These are phyloP conservation scores for Drosophila eohydei DNA, from an alignment of 2,888 invertebrate species.

Conservation along the genomic window DNA sequence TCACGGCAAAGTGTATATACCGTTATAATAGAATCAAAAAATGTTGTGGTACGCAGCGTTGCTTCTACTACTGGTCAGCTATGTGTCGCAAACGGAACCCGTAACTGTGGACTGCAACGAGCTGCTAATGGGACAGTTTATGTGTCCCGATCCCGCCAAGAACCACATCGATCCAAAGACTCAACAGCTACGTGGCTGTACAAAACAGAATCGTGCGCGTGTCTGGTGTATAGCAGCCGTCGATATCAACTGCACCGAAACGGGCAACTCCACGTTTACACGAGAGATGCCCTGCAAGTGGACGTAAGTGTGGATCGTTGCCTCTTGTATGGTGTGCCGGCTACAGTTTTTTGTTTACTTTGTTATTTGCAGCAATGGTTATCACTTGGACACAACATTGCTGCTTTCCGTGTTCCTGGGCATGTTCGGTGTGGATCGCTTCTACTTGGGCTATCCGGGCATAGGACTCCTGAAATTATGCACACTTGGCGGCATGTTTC, in stretches of 20 bases:
- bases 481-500: constrained; percentile 97
- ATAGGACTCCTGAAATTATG: constrained; percentile 97
- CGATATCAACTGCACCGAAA: constrained; percentile 92
- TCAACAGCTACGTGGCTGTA: constrained; percentile 94
- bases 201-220: constrained; percentile 54
- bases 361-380: constrained; percentile 92
- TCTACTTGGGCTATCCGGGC: constrained; percentile 99
- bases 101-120: constrained; percentile 88
- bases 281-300: constrained; percentile 95
- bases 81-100: constrained; percentile 49
- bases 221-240: constrained; percentile 93
- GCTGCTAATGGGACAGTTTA: constrained; percentile 91
- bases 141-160: constrained; percentile 91
- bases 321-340: too few species aligned
- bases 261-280: constrained; percentile 92
- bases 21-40: constrained; percentile 7
- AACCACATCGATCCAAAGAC: constrained; percentile 94
- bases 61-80: constrained; percentile 47
- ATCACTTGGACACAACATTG: constrained; percentile 95
- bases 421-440: constrained; percentile 98
- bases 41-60: constrained; percentile 51
- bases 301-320: constrained; percentile 90
- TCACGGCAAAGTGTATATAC: constrained; percentile 9
- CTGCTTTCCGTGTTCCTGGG: constrained; percentile 98
- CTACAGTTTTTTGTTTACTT: neutral